A percentile compares a stretch with the other conserved stretches of the same genome.
Conservation (phyloP, 1,140 invertebrate genomes). For the Lamellibrachia luymesi region DNA sequence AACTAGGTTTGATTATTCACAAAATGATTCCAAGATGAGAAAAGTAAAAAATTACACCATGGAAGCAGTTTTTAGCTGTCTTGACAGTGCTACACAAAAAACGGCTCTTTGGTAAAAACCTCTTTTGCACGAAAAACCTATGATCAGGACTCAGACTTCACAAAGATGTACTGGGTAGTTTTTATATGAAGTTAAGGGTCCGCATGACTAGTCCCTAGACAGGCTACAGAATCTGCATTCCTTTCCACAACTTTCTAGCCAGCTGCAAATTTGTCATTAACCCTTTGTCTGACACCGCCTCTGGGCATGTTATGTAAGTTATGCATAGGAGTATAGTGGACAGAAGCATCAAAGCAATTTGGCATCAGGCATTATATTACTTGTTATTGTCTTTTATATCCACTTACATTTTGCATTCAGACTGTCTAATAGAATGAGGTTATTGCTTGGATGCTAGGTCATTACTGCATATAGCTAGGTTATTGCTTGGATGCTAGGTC, state of each 20-base stretch:
- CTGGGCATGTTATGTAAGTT: not conserved
- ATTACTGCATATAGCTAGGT: not conserved
- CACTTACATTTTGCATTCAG: too few relatives aligned
- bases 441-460: not conserved
- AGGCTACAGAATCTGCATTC: not conserved
- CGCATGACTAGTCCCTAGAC: not conserved
- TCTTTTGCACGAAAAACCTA: too few relatives aligned
- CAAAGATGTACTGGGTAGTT: not conserved
- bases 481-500: not conserved
- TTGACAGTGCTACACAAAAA: not conserved
- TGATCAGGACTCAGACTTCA: not conserved
- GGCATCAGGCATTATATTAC: not conserved
- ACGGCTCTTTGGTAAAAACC: not conserved
- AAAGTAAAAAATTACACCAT: too few relatives aligned
- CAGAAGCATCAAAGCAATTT: not conserved
- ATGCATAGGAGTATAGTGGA: not conserved
- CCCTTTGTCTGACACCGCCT: not conserved
- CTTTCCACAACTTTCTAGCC: slow-evolving; percentile 4
- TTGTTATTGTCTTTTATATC: not conserved
- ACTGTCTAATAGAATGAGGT: not conserved
- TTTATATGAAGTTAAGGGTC: not conserved
- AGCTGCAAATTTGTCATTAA: slow-evolving; percentile 5
- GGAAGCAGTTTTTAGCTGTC: too few relatives aligned
- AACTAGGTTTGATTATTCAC: too few relatives aligned
- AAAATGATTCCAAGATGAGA: too few relatives aligned